Conservation (phyloP, 1,140 invertebrate species). For the Bombus impatiens region DNA sequence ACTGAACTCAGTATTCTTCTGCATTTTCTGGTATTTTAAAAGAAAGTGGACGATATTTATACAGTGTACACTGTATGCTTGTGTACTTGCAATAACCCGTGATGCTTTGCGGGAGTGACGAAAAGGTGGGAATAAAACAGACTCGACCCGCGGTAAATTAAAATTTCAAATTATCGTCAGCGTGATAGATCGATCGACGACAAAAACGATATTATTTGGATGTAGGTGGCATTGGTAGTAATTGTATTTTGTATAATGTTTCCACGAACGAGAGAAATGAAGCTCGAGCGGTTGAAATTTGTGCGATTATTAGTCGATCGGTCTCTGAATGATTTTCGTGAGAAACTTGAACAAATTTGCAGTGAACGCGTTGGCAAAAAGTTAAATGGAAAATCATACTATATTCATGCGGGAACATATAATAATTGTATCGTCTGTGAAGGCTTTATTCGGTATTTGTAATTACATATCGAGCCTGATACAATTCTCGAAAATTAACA, state of each 20-base stretch:
- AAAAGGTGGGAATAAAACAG: no score
- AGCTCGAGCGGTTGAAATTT: background rate
- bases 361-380: background rate
- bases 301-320: background rate
- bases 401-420: background rate
- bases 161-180: no score
- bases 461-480: background rate
- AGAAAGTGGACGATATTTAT: no score
- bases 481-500: background rate
- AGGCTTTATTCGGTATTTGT: background rate
- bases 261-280: background rate
- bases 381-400: conserved; percentile 13
- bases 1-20: no score
- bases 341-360: background rate
- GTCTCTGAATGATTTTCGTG: background rate
- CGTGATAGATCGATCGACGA: background rate
- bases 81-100: no score
- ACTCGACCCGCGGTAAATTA: no score
- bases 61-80: no score
- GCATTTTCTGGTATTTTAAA: no score
- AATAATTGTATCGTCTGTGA: background rate
- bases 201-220: background rate
- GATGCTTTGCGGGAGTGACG: no score
- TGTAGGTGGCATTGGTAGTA: background rate
- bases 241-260: background rate